Conservation (phyloP, 2,113 vertebrate genomes). For the Campylorhamphus procurvoides region DNA sequence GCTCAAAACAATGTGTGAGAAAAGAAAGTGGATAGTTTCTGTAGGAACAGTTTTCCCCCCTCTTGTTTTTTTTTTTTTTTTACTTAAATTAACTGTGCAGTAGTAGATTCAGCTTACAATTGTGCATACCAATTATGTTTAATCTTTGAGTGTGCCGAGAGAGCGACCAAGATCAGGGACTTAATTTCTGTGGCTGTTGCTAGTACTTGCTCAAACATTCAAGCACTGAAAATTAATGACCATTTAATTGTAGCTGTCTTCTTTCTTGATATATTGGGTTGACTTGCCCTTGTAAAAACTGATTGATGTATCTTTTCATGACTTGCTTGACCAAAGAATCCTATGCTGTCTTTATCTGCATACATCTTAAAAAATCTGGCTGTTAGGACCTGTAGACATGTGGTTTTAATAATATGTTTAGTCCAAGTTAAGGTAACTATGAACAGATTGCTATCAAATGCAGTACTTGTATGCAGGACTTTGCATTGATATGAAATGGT, state of each 20-base stretch:
- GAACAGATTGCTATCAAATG: background rate
- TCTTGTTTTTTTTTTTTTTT: background rate
- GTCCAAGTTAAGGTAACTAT: background rate
- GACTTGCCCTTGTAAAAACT: background rate
- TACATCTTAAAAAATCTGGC: background rate
- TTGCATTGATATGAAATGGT: background rate
- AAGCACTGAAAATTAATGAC: background rate
- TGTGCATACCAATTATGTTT: accelerated
- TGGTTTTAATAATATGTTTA: background rate
- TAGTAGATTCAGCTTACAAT: background rate
- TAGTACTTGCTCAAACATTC: background rate
- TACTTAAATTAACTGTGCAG: background rate
- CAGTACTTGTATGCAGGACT: background rate
- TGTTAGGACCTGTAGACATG: background rate
- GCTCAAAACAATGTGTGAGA: background rate
- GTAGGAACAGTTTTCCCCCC: background rate
- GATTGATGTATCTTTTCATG: background rate
- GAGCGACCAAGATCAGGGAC: background rate
- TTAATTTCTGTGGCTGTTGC: background rate
- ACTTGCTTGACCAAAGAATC: background rate
- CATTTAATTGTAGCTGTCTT: background rate
- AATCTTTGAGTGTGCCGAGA: background rate
- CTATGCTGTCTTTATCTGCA: background rate
- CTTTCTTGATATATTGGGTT: background rate
- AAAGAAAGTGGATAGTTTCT: background rate